phyloP scores from a whole-genome alignment of 2,888 invertebrate genomes.

The Drosophila rellima region DNA sequence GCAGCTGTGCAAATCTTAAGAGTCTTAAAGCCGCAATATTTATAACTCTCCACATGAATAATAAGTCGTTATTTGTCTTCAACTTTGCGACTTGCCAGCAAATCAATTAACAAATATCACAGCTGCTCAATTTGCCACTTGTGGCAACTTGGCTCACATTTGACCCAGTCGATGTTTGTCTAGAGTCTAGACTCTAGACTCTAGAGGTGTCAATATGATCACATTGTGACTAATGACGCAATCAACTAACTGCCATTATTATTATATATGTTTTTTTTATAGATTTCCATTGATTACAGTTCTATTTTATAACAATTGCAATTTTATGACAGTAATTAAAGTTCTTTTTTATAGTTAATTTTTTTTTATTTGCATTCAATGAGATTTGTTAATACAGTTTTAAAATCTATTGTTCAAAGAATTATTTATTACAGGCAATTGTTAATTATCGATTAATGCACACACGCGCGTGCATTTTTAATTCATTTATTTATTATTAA shows the following conservation, averaged over 20 bases:
- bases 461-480: no score
- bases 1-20: constrained; percentile 4
- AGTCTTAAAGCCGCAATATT: neutral
- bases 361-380: constrained; percentile 3
- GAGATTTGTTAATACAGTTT: neutral
- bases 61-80: constrained; percentile 23
- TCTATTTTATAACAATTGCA: constrained; percentile 32
- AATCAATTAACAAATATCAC: constrained; percentile 45
- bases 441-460: constrained; percentile 3
- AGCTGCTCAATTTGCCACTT: constrained; percentile 17
- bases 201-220: constrained; percentile 7
- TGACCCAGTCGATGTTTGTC: neutral
- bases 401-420: neutral
- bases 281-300: constrained; percentile 20
- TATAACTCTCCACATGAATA: constrained; percentile 13
- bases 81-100: constrained; percentile 30
- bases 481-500: no score
- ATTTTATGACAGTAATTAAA: constrained; percentile 22
- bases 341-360: constrained; percentile 9
- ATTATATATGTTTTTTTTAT: constrained; percentile 10
- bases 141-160: constrained; percentile 26
- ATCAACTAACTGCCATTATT: constrained; percentile 2
- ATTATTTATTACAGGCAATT: neutral
- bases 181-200: constrained; percentile 1
- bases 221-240: neutral